phyloP scores from a whole-genome alignment of 2,888 invertebrate species.

The Tachystola acroxantha region DNA sequence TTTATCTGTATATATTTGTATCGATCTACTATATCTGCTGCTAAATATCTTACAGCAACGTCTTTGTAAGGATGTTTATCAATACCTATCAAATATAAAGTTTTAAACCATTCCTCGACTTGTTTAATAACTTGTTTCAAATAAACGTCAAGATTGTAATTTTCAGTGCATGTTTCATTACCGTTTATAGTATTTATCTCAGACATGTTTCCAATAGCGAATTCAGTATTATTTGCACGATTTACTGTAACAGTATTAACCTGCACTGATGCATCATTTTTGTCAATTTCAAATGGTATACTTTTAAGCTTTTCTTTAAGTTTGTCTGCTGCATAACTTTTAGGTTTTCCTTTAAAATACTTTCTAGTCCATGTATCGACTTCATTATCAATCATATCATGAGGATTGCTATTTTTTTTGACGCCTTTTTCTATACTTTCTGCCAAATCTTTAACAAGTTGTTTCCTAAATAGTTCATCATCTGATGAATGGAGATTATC shows the following conservation, averaged over 20 bases:
- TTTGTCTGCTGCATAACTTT: background rate
- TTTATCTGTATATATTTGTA: constrained; percentile 11
- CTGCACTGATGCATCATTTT: constrained; percentile 1
- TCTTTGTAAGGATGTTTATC: constrained; percentile 14
- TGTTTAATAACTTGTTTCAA: constrained; percentile 9
- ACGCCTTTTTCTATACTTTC: constrained; percentile 7
- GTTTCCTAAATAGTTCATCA: constrained; percentile 3
- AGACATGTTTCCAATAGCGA: background rate
- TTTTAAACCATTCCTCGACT: constrained; percentile 17
- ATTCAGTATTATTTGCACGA: background rate
- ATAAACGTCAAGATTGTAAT: constrained; percentile 3
- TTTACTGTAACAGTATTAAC: background rate
- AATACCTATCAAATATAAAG: constrained; percentile 11
- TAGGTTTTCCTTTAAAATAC: constrained; percentile 3
- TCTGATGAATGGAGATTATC: constrained; percentile 4
- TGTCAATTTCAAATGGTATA: background rate
- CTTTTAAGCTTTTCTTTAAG: constrained; percentile 9
- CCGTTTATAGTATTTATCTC: background rate
- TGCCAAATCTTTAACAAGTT: constrained; percentile 11
- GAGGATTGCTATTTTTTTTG: constrained; percentile 1
- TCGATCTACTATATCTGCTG: constrained; percentile 14
- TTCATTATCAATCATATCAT: constrained; percentile 12
- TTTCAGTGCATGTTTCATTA: background rate
- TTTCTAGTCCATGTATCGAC: constrained; percentile 11
- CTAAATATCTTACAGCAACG: constrained; percentile 9